Base-by-base conservation (phyloP, 2,113 vertebrate species). In the Anarrhichthys ocellatus region DNA sequence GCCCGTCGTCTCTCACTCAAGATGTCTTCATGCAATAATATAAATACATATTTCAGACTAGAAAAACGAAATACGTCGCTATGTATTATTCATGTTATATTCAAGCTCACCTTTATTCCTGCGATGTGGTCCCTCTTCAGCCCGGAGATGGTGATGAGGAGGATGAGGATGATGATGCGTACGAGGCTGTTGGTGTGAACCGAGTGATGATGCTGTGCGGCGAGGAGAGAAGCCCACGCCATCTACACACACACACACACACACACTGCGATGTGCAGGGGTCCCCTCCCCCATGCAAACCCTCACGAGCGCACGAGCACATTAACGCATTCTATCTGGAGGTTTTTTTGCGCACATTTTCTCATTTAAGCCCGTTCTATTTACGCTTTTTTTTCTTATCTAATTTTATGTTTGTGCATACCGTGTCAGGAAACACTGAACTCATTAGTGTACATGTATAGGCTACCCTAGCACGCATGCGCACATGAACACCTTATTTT, bases 161-260 rank as follows among this genome's bases (percentile, higher is more conserved):
- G 5, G 84, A 77, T 27, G 91, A 79, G 72, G 87, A 84, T 66
- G 90, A 68, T 46, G 81, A 79, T 82, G 90, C 83, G 89, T 74
- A 80, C 75, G 92, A 58, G 77, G 85, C 90, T 89, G 90, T 86
- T 78, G 86, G 90, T 86, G 83, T 80, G 82, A 84, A 80, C 70
- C 76, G 87, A 89, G 78, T 86, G 89, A 76, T 85, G 90, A 20
- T 91, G 88, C 78, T 85, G 85, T 48, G 86, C 83, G 77, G 56
- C 80, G 80, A 50, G 91, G 73, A 86, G 90, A 92, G 90, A 82
- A 92, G 75, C 88, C 92, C 93, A 93, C 91, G 87, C 90, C 84
- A 87, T 90, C 87, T 17, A 48, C 46, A 8, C 54, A 13, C 24
- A n/a, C 90, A 90, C 77, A 65, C 88, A 34, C 32, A 34, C 32